Evolutionary conservation across 2,113 vertebrate genomes (phyloP), one percentile per base, ranked within the genome.

Genomic region (Chloroceryle aenea): DNA sequence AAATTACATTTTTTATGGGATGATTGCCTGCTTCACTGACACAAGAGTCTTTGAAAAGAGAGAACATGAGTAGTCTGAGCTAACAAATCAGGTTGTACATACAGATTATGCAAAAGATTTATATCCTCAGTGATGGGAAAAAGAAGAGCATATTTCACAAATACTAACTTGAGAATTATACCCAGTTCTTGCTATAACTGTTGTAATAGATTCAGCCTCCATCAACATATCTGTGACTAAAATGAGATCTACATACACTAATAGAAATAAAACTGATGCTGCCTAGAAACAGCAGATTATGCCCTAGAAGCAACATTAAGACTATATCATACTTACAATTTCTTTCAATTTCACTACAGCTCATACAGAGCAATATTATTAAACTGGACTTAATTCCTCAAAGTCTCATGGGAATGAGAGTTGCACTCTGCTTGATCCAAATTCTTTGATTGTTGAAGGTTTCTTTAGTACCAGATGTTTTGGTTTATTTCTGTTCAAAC

Each of bases 1-100:
- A 93, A 94, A 93, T 88, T 7, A 52, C 45, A 84, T 48, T 86
- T 76, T 86, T 88, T 88, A 77, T 74, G 55, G 42, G 55, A 67
- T 77, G 59, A 88, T 92, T 52, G 32, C 20, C 32, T 38, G 10
- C 32, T 86, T 84, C 72, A 63, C 32, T 74, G 63, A 77, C 34
- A 66, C 27, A 61, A 87, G 29, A 84, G 40, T 90, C 82, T 92
- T 78, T 76, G 42, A 91, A 89, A 66, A 26, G 48, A 90, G 15
- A 92, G 68, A 86, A 63, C 26, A 84, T 8, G 18, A 79, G n/a
- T 23, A 79, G 45, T n/a, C 23, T 34, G 45, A 92, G 63, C 30
- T 93, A 92, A 68, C 30, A 87, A 82, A 83, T 83, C 43, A 58
- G 45, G 17, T 11, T 88, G n/a, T 34, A 55, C 17, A 27, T 88